A percentile compares a stretch with the other conserved stretches of the same genome.
Evolutionary conservation across 2,113 vertebrate species (phyloP).

Genomic region (Cromileptes altivelis): DNA sequence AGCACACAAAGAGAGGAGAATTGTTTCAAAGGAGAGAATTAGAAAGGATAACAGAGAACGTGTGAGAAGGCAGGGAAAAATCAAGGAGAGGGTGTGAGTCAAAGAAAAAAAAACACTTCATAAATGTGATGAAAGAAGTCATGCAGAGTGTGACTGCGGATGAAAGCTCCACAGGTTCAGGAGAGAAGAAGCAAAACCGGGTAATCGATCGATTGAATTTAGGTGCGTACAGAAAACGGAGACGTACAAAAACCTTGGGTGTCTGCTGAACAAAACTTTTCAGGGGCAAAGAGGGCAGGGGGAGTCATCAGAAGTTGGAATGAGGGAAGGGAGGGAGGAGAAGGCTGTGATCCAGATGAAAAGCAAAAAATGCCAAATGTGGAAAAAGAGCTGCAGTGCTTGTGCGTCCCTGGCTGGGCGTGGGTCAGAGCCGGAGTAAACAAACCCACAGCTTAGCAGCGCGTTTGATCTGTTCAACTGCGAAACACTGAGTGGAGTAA

Average conservation of each 20-base stretch:
- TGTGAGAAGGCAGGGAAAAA: constrained; percentile 44
- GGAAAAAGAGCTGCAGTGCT: constrained; percentile 66
- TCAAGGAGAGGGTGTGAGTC: constrained; percentile 21
- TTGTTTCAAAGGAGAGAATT: constrained; percentile 59
- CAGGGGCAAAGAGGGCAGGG: constrained; percentile 44
- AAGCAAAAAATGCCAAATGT: constrained; percentile 59
- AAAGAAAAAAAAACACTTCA: constrained; percentile 16
- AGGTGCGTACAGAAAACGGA: constrained; percentile 6
- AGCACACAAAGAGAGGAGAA: constrained; percentile 22
- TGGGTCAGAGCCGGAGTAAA: constrained; percentile 82
- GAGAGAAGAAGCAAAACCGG: constrained; percentile 4
- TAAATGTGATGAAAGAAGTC: constrained; percentile 37
- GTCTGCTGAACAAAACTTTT: constrained; percentile 51
- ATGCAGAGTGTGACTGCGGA: constrained; percentile 16
- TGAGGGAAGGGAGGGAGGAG: constrained; percentile 39
- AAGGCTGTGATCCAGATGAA: constrained; percentile 75
- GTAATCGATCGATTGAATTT: constrained; percentile 22
- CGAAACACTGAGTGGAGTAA: constrained; percentile 76
- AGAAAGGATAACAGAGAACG: constrained; percentile 38
- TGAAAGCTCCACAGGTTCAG: constrained; percentile 30
- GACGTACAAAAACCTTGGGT: constrained; percentile 6
- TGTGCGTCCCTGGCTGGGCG: constrained; percentile 67
- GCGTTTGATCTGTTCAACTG: constrained; percentile 81
- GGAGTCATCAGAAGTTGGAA: constrained; percentile 43
- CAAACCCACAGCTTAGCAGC: constrained; percentile 80